Percentiles rank a stretch among this genome's conserved stretches.
These are phyloP conservation scores for Perizoma affinitatum DNA, from an alignment of 2,888 invertebrate species.

Conservation along the genomic window DNA sequence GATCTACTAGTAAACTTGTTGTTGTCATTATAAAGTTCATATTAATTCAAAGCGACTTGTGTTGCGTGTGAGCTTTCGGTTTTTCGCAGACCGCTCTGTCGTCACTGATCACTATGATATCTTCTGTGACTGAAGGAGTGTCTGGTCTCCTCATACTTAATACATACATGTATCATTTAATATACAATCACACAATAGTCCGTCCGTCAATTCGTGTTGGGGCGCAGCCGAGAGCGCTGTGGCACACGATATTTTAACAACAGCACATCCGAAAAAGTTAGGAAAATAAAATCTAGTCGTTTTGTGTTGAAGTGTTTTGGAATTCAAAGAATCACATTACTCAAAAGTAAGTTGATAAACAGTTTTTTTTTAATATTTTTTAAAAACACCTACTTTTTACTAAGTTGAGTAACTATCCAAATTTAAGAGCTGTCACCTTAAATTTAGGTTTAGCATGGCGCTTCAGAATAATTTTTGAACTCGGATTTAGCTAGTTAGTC, in stretches of 20 bases:
- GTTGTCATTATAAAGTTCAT: slow-evolving; percentile 12
- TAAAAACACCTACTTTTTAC: too few relatives aligned
- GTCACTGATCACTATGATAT: slow-evolving; percentile 25
- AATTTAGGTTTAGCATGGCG: too few relatives aligned
- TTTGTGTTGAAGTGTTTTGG: slow-evolving; percentile 38
- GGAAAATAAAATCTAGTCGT: slow-evolving; percentile 42
- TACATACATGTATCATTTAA: too few relatives aligned
- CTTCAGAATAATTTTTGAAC: too few relatives aligned
- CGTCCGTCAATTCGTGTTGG: slow-evolving; percentile 59
- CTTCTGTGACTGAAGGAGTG: slow-evolving; percentile 43
- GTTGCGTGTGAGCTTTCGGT: slow-evolving; percentile 44
- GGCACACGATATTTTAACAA: slow-evolving; percentile 44
- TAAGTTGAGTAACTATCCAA: too few relatives aligned
- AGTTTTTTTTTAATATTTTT: too few relatives aligned
- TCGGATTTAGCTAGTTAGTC: too few relatives aligned
- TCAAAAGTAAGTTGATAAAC: slow-evolving; percentile 52
- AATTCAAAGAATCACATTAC: slow-evolving; percentile 36
- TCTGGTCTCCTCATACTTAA: slow-evolving; percentile 38
- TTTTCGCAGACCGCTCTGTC: slow-evolving; percentile 38
- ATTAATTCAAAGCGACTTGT: slow-evolving; percentile 22
- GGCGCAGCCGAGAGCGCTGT: slow-evolving; percentile 57
- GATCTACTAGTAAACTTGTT: slow-evolving; percentile 7
- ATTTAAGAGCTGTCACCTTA: too few relatives aligned
- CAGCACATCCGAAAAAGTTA: slow-evolving; percentile 23
- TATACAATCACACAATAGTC: slow-evolving; percentile 40